Evolutionary conservation across 2,888 invertebrate genomes (phyloP).

Genomic region (Chirona hameri): DNA sequence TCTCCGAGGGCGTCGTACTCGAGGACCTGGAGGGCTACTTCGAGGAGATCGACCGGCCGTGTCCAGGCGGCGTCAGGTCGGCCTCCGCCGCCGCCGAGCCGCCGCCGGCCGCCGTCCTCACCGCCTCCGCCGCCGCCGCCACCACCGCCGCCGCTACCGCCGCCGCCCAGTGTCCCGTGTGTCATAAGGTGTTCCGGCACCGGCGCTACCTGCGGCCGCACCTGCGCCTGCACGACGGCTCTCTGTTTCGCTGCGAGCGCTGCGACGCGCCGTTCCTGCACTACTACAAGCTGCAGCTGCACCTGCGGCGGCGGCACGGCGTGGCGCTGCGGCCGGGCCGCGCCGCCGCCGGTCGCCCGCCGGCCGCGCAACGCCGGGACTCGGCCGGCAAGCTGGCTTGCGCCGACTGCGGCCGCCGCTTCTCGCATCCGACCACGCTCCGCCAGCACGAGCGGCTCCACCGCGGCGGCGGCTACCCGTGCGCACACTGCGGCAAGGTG

Average conservation of each 20-base stretch:
- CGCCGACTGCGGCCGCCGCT: slow-evolving; percentile 24
- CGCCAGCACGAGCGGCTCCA: slow-evolving; percentile 9
- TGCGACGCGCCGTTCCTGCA: background rate
- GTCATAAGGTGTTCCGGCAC: background rate
- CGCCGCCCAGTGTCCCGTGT: background rate
- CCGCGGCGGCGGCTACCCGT: background rate
- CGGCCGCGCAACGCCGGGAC: background rate
- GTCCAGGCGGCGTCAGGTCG: background rate
- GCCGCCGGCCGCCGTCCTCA: background rate
- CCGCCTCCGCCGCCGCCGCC: background rate
- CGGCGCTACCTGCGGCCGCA: background rate
- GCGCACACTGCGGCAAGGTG: background rate
- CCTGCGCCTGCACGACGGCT: slow-evolving; percentile 4
- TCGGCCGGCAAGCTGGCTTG: background rate
- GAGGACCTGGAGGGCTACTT: slow-evolving; percentile 30
- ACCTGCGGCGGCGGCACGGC: background rate
- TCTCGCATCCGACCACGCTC: background rate
- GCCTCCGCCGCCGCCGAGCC: background rate
- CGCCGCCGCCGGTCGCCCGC: background rate
- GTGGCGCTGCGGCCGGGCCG: background rate
- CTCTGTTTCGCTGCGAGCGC: background rate
- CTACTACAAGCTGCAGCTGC: slow-evolving; percentile 23
- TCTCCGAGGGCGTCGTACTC: slow-evolving; percentile 25
- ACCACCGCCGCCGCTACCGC: background rate
- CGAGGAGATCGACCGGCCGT: slow-evolving; percentile 4